phyloP scores from a whole-genome alignment of 2,797 vertebrate genomes.

The Poliocrania exsul region DNA sequence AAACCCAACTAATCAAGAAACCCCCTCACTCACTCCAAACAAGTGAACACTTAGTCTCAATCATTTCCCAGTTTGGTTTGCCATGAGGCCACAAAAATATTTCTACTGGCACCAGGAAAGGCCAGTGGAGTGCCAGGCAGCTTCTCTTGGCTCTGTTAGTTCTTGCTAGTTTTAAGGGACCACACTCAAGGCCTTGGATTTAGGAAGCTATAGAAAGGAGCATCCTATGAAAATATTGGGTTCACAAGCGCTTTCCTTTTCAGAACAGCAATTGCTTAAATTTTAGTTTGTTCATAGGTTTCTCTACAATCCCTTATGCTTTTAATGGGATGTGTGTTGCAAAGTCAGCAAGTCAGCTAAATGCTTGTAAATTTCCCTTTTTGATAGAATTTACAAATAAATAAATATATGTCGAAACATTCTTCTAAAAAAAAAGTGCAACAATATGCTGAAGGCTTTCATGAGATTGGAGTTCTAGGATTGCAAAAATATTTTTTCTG shows the following conservation, averaged over 20 bases:
- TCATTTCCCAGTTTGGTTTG: background rate
- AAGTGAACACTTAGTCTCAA: background rate
- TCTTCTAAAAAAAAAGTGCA: background rate
- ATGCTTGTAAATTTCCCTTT: background rate
- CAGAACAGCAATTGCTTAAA: background rate
- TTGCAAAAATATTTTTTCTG: background rate
- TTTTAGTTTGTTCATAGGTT: background rate
- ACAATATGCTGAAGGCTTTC: background rate
- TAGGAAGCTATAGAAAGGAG: background rate
- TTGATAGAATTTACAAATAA: background rate
- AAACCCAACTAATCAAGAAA: background rate
- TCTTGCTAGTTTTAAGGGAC: background rate
- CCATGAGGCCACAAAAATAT: background rate
- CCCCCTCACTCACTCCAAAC: background rate
- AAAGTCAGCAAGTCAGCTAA: background rate
- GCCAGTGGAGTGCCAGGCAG: background rate
- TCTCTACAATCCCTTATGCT: background rate
- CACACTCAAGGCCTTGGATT: background rate
- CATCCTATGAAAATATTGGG: background rate
- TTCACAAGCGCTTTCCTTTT: background rate
- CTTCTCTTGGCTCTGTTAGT: background rate
- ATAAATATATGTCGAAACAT: background rate
- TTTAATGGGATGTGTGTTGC: background rate
- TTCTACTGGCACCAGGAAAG: background rate
- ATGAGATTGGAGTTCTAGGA: background rate